Evolutionary conservation across 2,113 vertebrate species (phyloP).

Genomic region (Myanophis thanlyinensis): DNA sequence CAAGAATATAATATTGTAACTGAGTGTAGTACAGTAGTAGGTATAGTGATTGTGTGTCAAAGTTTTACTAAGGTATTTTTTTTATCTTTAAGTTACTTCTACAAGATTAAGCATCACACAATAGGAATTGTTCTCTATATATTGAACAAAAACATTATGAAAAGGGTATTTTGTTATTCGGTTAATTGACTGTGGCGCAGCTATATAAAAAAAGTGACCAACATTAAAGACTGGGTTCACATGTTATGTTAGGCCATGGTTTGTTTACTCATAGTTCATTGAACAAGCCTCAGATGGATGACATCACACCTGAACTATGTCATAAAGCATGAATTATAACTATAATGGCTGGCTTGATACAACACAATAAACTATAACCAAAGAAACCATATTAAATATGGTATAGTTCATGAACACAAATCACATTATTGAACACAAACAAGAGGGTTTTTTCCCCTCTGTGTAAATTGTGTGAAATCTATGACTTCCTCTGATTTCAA

Average conservation of each 20-base stretch:
- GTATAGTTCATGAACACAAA: background rate
- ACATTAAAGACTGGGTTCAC: background rate
- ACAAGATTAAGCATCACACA: background rate
- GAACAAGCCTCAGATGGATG: background rate
- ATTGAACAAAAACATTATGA: background rate
- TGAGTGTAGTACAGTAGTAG: background rate
- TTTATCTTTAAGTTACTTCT: background rate
- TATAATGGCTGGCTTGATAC: background rate
- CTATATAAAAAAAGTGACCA: background rate
- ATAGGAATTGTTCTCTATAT: background rate
- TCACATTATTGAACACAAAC: background rate
- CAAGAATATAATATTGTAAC: background rate
- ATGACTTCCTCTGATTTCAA: background rate
- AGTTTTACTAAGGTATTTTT: background rate
- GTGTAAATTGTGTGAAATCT: background rate
- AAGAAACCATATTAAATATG: background rate
- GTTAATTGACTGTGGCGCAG: background rate
- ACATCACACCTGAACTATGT: background rate
- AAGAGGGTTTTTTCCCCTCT: background rate
- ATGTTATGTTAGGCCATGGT: background rate
- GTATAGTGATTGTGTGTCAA: background rate
- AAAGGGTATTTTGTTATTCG: background rate
- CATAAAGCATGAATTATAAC: background rate
- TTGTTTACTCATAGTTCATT: background rate
- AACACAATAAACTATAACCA: background rate